Base-by-base conservation (phyloP, 2,888 invertebrate genomes). In the Drosophila setosimentum region DNA sequence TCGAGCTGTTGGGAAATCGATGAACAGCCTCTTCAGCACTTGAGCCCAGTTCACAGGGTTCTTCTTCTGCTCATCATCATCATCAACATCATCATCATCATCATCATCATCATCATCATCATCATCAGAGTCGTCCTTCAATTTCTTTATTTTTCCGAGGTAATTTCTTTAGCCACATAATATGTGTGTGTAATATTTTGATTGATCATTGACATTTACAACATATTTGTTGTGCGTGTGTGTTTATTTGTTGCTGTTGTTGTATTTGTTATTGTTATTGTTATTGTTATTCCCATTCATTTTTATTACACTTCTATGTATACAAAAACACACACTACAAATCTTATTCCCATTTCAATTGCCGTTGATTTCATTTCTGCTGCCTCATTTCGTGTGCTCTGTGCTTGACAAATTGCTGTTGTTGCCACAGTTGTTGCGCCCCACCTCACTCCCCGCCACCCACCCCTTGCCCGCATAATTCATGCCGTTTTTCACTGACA, bases 181-280 rank as follows among this genome's bases (percentile, higher is more conserved):
- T 24, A 51, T 57, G 79, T 73, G 77, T 85, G 79, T 87, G 80
- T 80, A 77, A 77, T 87, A 78, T 84, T 87, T 87, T 91, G 91
- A 91, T 91, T 90, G 91, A 91, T 91, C 91, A 91, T 91, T 91
- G 91, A 91, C 91, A 91, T 90, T 91, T 91, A 91, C 90, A 84
- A 87, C 81, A 90, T 82, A 89, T 88, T 89, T 80, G 82, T 71
- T 75, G 71, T 69, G 76, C 55, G 58, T 80, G 61, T 80, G 61
- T 80, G 61, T 76, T 65, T 79, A 16, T 57, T 71, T 72, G 55
- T 64, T 62, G 55, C 62, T 62, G 53, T 51, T 72, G 32, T 67
- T 11, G 37, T 3, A 3, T 1, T 71, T 68, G 53, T 40, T 2
- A 2, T 60, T 59, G 48, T 55, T 69, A 29, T 64, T 45, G 21